Evolutionary conservation across 2,797 vertebrate species (phyloP).

Genomic region (Gymnothorax reevesii): DNA sequence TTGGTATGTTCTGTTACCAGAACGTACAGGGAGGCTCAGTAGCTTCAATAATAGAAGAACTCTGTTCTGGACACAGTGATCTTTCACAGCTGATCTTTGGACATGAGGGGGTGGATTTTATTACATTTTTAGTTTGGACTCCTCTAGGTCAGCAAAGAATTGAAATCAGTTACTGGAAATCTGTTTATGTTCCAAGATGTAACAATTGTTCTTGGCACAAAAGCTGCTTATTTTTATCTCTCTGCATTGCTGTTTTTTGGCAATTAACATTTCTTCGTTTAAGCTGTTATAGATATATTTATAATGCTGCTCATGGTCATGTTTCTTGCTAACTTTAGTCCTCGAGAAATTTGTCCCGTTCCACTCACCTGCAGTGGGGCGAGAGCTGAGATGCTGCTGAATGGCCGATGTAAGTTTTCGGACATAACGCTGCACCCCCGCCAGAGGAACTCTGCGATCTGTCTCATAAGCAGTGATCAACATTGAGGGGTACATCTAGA

Average conservation of each 20-base stretch:
- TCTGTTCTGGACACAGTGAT: neutral
- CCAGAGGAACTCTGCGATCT: slow-evolving; percentile 80
- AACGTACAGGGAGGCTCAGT: slow-evolving; percentile 1
- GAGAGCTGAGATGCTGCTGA: slow-evolving; percentile 56
- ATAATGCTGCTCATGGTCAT: neutral
- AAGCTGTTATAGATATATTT: neutral
- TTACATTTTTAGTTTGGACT: neutral
- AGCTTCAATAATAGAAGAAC: neutral
- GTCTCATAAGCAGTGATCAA: slow-evolving; percentile 85
- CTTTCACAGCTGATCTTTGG: neutral
- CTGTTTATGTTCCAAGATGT: neutral
- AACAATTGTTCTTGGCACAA: neutral
- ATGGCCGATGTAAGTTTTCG: slow-evolving; percentile 76
- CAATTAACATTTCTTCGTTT: neutral
- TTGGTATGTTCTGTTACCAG: slow-evolving; percentile 25
- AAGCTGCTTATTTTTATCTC: neutral
- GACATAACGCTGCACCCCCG: slow-evolving; percentile 79
- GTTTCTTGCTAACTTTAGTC: neutral
- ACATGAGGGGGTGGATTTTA: neutral
- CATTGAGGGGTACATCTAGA: slow-evolving; percentile 86
- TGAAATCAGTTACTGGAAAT: neutral
- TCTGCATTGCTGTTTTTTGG: neutral
- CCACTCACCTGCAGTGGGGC: slow-evolving; percentile 57
- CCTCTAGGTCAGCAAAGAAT: neutral
- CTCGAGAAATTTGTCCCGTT: neutral